Percentiles rank a stretch among this genome's conserved stretches.
These are phyloP conservation scores for Eumeta japonica DNA, from an alignment of 1,140 invertebrate species.

Conservation along the genomic window DNA sequence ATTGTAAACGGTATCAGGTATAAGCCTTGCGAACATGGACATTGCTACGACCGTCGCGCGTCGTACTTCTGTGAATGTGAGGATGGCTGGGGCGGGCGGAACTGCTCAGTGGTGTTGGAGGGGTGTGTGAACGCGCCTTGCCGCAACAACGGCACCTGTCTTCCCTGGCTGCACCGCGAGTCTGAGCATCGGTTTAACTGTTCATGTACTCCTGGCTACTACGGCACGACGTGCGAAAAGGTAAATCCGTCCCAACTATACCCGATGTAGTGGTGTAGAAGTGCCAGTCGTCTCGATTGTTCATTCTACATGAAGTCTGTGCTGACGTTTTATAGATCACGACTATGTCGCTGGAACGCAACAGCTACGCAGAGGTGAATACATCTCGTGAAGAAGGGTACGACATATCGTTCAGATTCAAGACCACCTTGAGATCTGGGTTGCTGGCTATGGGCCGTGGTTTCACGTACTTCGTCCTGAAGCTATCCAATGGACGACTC, in stretches of 20 bases:
- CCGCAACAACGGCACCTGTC: conserved; percentile 80
- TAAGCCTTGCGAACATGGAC: conserved; percentile 77
- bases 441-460: conserved; percentile 83
- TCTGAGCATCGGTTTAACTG: conserved; percentile 83
- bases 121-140: conserved; percentile 76
- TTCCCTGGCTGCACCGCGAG: conserved; percentile 75
- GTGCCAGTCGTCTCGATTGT: background rate
- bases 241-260: too few species aligned
- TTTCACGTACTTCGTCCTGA: conserved; percentile 78
- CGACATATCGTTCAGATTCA: conserved; percentile 85
- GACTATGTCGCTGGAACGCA: conserved; percentile 81
- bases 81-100: conserved; percentile 82
- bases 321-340: too few species aligned
- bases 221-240: conserved; percentile 75
- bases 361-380: conserved; percentile 74
- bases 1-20: conserved; percentile 30
- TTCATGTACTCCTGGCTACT: conserved; percentile 76
- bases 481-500: conserved; percentile 75
- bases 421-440: conserved; percentile 84
- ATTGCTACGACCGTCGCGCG: conserved; percentile 73
- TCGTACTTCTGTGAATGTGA: conserved; percentile 82
- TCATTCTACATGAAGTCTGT: too few species aligned
- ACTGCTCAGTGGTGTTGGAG: conserved; percentile 80
- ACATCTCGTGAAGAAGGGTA: conserved; percentile 81
- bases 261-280: too few species aligned